These are phyloP conservation scores for Cyprinodon diabolis DNA, from an alignment of 2,797 vertebrate genomes.

Conservation along the genomic window DNA sequence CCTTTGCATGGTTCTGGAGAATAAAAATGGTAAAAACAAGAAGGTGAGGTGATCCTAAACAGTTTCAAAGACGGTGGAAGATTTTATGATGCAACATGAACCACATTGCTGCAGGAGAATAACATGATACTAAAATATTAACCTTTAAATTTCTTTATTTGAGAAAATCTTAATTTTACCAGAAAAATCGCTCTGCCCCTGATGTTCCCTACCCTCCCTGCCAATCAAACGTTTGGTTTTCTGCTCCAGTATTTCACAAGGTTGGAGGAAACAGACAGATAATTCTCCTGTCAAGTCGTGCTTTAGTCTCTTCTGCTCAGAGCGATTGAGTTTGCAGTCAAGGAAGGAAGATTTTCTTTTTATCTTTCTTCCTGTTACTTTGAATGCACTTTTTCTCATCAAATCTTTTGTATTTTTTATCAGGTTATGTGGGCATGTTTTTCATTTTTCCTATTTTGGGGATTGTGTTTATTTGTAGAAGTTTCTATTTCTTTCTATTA, in stretches of 20 bases:
- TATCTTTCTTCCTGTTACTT: background rate
- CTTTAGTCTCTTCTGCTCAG: background rate
- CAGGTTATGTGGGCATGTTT: background rate
- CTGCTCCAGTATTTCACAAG: no score
- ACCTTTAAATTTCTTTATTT: background rate
- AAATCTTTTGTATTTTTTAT: background rate
- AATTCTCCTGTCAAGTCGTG: no score
- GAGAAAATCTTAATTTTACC: background rate
- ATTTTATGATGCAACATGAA: background rate
- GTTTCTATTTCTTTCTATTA: no score
- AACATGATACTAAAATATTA: background rate
- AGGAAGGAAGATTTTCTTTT: background rate
- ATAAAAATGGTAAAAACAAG: constrained; percentile 7
- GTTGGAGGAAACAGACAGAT: background rate
- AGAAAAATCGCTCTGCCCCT: no score
- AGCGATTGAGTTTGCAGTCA: no score
- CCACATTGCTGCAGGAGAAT: background rate
- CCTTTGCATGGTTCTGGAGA: constrained; percentile 82
- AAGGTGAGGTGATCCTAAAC: background rate
- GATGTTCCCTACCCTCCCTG: no score
- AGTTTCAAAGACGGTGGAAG: background rate
- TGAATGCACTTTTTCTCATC: no score
- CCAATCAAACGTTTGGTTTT: no score
- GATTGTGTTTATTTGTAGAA: background rate
- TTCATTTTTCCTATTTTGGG: background rate